phyloP scores from a whole-genome alignment of 2,888 invertebrate species.

The Rhagium mordax region DNA sequence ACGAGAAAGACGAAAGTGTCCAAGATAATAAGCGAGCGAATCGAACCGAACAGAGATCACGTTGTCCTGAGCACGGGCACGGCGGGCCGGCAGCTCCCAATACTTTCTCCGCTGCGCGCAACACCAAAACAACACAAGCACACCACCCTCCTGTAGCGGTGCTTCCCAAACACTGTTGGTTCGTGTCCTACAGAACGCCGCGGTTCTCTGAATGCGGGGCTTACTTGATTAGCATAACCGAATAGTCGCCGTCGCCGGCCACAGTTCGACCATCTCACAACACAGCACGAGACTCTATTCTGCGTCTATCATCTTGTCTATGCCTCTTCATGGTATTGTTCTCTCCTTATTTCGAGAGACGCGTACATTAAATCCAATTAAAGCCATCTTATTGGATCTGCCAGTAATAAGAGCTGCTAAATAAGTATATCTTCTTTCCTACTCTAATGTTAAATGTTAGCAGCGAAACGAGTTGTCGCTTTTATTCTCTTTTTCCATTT shows the following conservation, averaged over 20 bases:
- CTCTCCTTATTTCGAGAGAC: neutral
- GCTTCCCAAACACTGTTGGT: conserved; percentile 58
- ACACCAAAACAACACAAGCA: conserved; percentile 51
- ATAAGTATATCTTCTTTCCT: neutral
- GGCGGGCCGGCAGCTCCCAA: conserved; percentile 20
- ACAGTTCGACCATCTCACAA: conserved; percentile 3
- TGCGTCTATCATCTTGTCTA: neutral
- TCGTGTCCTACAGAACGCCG: conserved; percentile 6
- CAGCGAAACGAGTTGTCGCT: too few species aligned
- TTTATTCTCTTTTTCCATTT: neutral
- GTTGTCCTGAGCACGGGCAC: conserved; percentile 45
- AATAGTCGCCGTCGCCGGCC: conserved; percentile 1
- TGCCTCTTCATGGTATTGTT: neutral
- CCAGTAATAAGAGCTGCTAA: neutral
- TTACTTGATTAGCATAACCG: conserved; percentile 19
- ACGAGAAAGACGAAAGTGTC: conserved; percentile 48
- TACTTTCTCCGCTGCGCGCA: conserved; percentile 36
- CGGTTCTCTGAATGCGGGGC: conserved; percentile 14
- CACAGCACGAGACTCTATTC: neutral
- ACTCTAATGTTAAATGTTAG: neutral
- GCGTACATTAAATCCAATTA: neutral
- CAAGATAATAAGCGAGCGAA: conserved; percentile 44
- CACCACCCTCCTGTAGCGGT: conserved; percentile 58
- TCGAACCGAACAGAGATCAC: conserved; percentile 48
- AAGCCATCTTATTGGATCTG: conserved; percentile 4